Conservation (phyloP, 2,113 vertebrate genomes). For the Aplodontia rufa region DNA sequence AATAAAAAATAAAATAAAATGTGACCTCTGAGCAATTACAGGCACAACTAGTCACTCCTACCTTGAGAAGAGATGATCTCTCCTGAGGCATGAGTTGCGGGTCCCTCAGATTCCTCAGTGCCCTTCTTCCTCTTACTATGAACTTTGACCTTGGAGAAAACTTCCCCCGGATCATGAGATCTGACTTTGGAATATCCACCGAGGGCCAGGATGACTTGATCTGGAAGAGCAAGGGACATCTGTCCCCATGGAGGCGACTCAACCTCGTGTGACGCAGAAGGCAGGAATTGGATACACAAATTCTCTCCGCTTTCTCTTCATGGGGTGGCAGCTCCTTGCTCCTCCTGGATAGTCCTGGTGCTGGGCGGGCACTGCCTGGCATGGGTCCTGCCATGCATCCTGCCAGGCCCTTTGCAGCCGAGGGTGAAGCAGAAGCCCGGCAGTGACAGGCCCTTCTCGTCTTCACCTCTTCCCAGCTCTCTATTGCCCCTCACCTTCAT, state of each 20-base stretch:
- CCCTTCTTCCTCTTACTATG: background rate
- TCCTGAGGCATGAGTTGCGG: too few species aligned
- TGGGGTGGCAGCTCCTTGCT: background rate
- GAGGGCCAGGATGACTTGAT: background rate
- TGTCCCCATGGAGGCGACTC: too few species aligned
- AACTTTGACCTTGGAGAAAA: background rate
- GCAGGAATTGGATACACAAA: too few species aligned
- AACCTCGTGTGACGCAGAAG: background rate
- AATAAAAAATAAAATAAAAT: too few species aligned
- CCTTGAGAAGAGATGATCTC: background rate
- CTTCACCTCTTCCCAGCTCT: background rate
- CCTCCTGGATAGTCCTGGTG: background rate
- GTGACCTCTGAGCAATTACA: background rate
- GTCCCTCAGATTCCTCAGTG: background rate
- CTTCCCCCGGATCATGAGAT: background rate
- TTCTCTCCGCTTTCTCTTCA: background rate
- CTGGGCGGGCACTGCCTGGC: background rate
- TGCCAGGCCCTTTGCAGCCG: background rate
- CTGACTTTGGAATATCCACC: too few species aligned
- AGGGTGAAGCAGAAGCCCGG: background rate
- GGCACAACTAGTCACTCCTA: fast-evolving
- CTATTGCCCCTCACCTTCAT: background rate
- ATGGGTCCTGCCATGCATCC: too few species aligned
- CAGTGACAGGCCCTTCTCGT: fast-evolving
- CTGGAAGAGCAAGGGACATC: background rate